These are phyloP conservation scores for Trachymyrmex cornetzi DNA, from an alignment of 1,140 invertebrate genomes.

Conservation along the genomic window DNA sequence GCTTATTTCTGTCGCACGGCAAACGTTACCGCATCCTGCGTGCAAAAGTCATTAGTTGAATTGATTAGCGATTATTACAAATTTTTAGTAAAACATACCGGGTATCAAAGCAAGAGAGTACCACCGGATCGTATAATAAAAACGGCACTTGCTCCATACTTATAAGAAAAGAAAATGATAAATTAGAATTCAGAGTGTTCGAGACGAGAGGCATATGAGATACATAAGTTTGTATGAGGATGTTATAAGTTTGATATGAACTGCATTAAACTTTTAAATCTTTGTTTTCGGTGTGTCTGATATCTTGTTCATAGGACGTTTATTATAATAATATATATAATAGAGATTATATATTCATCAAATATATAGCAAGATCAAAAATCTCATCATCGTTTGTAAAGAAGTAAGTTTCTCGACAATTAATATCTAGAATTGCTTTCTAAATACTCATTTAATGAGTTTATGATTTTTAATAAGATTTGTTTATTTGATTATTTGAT, in stretches of 20 bases:
- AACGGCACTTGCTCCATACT: conserved; percentile 30
- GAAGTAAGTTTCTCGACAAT: conserved; percentile 6
- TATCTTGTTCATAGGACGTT: conserved; percentile 3
- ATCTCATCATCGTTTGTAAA: conserved; percentile 21
- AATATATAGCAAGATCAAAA: conserved; percentile 39
- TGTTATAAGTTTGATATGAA: conserved; percentile 56
- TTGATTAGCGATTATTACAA: conserved; percentile 42
- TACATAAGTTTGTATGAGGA: conserved; percentile 48
- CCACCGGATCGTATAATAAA: neutral
- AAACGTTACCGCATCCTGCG: too few species aligned
- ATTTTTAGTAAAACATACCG: conserved; percentile 47
- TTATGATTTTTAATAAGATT: neutral
- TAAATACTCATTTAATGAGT: conserved; percentile 2
- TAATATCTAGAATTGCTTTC: conserved; percentile 18
- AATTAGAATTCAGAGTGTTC: conserved; percentile 32
- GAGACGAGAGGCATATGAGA: conserved; percentile 40
- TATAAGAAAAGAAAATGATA: conserved; percentile 52
- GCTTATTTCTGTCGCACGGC: too few species aligned
- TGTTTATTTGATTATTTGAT: neutral
- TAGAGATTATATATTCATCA: conserved; percentile 10
- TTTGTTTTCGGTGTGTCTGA: conserved; percentile 26
- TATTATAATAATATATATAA: conserved; percentile 4
- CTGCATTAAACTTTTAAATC: conserved; percentile 52
- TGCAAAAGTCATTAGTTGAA: conserved; percentile 30
- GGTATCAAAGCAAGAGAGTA: conserved; percentile 32